phyloP scores from a whole-genome alignment of 2,113 vertebrate species.

The Lepus europaeus region DNA sequence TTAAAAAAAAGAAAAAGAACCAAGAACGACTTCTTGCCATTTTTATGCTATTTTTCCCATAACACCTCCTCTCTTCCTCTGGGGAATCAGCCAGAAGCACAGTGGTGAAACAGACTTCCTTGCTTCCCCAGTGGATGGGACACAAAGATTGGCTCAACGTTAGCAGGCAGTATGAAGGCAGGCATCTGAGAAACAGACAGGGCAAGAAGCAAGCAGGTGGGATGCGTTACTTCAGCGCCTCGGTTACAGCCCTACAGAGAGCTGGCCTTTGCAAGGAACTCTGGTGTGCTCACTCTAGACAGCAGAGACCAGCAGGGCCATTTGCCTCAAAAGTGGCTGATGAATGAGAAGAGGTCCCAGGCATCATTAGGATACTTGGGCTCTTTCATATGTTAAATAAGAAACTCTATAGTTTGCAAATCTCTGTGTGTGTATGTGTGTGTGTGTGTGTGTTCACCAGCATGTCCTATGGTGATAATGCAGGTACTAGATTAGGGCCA shows the following conservation, averaged over 20 bases:
- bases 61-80: background rate
- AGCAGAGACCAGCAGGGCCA: background rate
- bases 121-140: background rate
- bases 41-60: too few relatives aligned
- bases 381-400: background rate
- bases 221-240: background rate
- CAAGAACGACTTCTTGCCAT: too few relatives aligned
- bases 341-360: background rate
- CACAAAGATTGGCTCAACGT: background rate
- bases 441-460: constrained; percentile 26
- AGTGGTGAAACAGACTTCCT: background rate
- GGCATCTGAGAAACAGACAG: background rate
- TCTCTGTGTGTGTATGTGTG: background rate
- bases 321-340: background rate
- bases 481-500: too few relatives aligned
- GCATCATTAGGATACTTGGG: background rate
- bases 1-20: too few relatives aligned
- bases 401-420: background rate
- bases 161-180: background rate
- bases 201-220: background rate
- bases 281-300: background rate
- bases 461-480: too few relatives aligned
- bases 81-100: background rate
- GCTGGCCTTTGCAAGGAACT: background rate
- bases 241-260: background rate